Percentiles rank a stretch among this genome's conserved stretches.
Conservation (phyloP, 2,113 vertebrate species). For the Pedetes capensis region DNA sequence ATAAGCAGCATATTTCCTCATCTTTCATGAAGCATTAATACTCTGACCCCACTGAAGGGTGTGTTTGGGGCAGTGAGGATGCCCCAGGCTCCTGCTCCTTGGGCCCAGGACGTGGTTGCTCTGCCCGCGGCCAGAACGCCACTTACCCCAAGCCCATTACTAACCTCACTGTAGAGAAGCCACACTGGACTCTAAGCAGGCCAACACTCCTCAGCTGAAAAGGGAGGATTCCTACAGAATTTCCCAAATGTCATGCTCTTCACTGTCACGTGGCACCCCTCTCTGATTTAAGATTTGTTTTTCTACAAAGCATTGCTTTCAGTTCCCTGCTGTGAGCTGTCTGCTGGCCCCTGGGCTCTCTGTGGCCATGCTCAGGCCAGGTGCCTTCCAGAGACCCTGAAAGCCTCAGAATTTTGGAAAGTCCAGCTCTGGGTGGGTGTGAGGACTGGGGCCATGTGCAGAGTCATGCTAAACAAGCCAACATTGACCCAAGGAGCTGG, state of each 20-base stretch:
- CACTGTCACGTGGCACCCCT: background rate
- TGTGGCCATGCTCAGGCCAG: background rate
- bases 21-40: background rate
- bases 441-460: rapidly evolving
- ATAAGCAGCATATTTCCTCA: background rate
- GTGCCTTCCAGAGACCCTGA: background rate
- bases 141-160: too few relatives aligned
- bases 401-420: background rate
- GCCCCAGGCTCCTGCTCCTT: background rate
- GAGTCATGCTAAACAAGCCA: too few relatives aligned
- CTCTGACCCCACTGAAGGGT: background rate
- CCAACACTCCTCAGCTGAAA: background rate
- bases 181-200: too few relatives aligned
- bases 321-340: background rate
- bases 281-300: background rate
- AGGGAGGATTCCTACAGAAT: background rate
- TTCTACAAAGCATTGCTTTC: background rate
- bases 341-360: background rate
- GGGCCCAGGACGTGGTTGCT: rapidly evolving
- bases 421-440: background rate
- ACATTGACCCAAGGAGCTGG: background rate
- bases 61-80: background rate
- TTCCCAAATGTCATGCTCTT: background rate
- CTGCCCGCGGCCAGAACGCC: too few relatives aligned
- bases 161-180: background rate